Conservation (phyloP, 1,140 invertebrate genomes). For the Nasonia giraulti region DNA sequence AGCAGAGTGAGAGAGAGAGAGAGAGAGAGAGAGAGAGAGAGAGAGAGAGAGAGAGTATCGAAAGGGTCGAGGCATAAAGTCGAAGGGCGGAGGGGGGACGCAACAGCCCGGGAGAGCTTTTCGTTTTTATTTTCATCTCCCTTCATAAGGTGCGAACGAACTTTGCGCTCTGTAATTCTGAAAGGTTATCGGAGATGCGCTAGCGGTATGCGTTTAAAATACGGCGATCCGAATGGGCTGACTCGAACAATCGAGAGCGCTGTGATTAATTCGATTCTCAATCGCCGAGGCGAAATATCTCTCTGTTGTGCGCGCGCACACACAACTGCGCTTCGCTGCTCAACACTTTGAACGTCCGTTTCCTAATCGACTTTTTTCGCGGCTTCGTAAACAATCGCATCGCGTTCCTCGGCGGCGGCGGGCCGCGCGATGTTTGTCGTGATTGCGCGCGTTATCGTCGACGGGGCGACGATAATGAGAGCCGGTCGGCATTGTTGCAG, state of each 20-base stretch:
- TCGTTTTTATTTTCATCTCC: slow-evolving; percentile 2
- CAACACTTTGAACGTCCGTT: not conserved
- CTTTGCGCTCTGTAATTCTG: not conserved
- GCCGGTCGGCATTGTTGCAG: not conserved
- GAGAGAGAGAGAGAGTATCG: not conserved
- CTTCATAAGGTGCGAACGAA: too few species aligned
- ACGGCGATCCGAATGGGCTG: not conserved
- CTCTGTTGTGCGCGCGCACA: not conserved
- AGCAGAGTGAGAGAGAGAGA: too few species aligned
- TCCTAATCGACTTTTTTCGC: not conserved
- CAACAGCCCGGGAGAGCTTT: not conserved
- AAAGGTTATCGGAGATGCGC: too few species aligned
- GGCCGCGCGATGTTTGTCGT: not conserved
- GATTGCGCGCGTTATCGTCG: not conserved
- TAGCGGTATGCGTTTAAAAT: not conserved
- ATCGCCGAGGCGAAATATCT: not conserved
- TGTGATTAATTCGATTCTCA: slow-evolving; percentile 17
- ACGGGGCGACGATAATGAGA: slow-evolving; percentile 7
- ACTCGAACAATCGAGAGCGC: not conserved
- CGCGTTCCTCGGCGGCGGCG: not conserved
- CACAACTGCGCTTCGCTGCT: not conserved
- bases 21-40: too few species aligned
- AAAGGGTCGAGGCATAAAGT: slow-evolving; percentile 32
- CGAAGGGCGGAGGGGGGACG: too few species aligned
- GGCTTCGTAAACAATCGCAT: not conserved